Evolutionary conservation across 2,888 invertebrate species (phyloP), one percentile per base, ranked within the genome.

Genomic region (Calameuta filiformis): DNA sequence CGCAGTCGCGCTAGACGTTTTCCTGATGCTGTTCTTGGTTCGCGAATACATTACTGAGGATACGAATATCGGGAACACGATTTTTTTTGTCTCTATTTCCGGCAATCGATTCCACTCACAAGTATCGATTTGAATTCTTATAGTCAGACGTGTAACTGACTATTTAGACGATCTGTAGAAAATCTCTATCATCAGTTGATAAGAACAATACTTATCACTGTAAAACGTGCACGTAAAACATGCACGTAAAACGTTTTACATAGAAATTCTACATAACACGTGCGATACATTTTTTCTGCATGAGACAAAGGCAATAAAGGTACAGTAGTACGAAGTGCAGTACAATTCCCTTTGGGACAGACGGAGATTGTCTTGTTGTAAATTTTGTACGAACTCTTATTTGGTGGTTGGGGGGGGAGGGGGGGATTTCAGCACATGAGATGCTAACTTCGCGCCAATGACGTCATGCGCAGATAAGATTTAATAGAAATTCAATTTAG

Each of bases 1-100:
- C 69, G n/a, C 75, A 68, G 80, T 81, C 76, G 35, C 69, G 73
- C 73, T 34, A 68, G 69, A 56, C 56, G 1, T 23, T 56, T 56
- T 56, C 23, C 56, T 56, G 56, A 23, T 56, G 2, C 56, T 56
- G 23, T 15, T 23, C 9, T 23, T 23, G 56, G 15, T 56, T 23
- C 56, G 56, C 56, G 56, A 56, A 56, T 0, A 23, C 23, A 23
- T 56, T 56, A 23, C 9, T 6, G 23, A 56, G 0, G 15, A 23
- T 56, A 23, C 23, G 56, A 56, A 56, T 56, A 15, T 56, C 56
- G 56, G 56, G 9, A 9, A 23, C 23, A 56, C 23, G 9, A 23
- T 9, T 56, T 15, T 15, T 40, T 2, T 1, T 12, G n/a, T 3
- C 12, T 35, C 56, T 23, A 56, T 56, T 23, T 56, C 56, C 56